Conservation (phyloP, 2,113 vertebrate species). For the Notarius lentiginosus region DNA sequence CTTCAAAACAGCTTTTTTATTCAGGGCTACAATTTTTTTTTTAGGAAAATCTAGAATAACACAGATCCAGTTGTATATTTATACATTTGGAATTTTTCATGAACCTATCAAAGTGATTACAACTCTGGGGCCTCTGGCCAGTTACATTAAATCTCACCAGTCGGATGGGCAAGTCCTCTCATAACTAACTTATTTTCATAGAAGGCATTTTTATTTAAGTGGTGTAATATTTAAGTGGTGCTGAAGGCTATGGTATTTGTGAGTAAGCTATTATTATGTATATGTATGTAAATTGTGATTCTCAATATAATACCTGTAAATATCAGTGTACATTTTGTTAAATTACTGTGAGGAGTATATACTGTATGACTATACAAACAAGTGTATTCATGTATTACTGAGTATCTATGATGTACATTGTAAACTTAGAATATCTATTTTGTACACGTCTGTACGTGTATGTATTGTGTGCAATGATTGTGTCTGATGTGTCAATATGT, state of each 20-base stretch:
- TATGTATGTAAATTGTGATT: conserved; percentile 77
- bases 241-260: conserved; percentile 68
- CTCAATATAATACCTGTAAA: conserved; percentile 88
- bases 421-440: conserved; percentile 57
- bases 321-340: conserved; percentile 90
- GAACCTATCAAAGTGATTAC: conserved; percentile 32
- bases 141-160: conserved; percentile 47
- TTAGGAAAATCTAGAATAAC: conserved; percentile 34
- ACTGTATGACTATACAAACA: conserved; percentile 69
- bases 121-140: conserved; percentile 65
- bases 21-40: conserved; percentile 7
- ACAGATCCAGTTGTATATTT: conserved; percentile 9
- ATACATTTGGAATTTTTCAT: conserved; percentile 5
- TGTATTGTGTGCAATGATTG: conserved; percentile 52
- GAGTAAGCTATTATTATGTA: conserved; percentile 64
- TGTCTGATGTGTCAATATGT: conserved; percentile 40
- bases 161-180: conserved; percentile 34
- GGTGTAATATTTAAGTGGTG: conserved; percentile 62
- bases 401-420: conserved; percentile 62
- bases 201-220: not conserved
- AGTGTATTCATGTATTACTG: conserved; percentile 79
- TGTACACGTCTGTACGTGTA: conserved; percentile 55
- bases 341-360: conserved; percentile 77
- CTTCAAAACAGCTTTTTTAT: not conserved
- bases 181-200: conserved; percentile 34